Base-by-base conservation (phyloP, 2,113 vertebrate genomes). In the Myrmophylax atrothorax region DNA sequence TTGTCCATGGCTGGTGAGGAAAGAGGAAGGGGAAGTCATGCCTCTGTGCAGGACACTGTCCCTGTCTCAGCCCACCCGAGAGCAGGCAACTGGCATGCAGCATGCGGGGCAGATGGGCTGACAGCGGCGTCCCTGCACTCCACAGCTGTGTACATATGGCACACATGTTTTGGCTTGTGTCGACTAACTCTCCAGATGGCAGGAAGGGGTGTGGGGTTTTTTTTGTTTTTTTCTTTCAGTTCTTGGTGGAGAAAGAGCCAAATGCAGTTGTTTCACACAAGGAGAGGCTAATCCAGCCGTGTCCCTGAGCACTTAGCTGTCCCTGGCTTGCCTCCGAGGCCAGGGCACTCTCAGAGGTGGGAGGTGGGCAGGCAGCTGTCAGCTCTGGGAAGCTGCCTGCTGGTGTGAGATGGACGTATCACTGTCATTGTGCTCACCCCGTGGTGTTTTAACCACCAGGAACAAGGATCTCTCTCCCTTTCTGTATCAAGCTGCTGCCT, bases 91-190 rank as follows among this genome's bases (percentile, higher is more conserved):
- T 93, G 94, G 91, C 93, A 86, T 2, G 8, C 81, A 67, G 75
- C 20, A 0, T 66, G 35, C 59, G 0, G 29, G 91, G 79, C 96
- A 97, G 96, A 94, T 93, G 94, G 92, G 80, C 86, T 67, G 72
- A 29, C 68, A 9, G 94, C 25, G 1, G 77, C 10, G 1, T 69
- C 87, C 73, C 73, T 4, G 74, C 9, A 0, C 64, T 47, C 60
- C 1, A 10, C 96, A 97, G 96, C 96, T 97, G 96, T 40, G 73
- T 86, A 53, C 96, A 92, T 95, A 93, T 62, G 95, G 94, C 93
- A 75, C 96, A 78, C 90, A 77, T 60, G 94, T 90, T 95, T 74
- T 9, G 15, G 81, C 87, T 91, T 68, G 82, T 88, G 93, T 74
- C 14, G 1, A 64, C 83, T 50, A 10, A 72, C 79, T 84, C 83